A percentile compares a stretch with the other conserved stretches of the same genome.
Conservation (phyloP, 2,113 vertebrate species). For the Anolis carolinensis region DNA sequence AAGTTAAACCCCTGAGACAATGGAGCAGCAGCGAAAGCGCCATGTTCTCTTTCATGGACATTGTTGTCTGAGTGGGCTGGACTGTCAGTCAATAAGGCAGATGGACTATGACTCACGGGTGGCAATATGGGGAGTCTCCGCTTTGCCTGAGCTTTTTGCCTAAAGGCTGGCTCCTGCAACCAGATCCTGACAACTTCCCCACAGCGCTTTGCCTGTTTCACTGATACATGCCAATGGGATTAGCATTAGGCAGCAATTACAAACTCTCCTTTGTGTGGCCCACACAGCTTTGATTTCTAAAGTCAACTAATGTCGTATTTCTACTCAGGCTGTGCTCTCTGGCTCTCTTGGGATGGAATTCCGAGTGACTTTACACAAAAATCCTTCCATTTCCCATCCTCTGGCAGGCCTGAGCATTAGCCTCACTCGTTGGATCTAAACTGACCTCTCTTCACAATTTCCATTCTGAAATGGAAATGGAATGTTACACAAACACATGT, state of each 20-base stretch:
- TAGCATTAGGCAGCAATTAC: slow-evolving; percentile 76
- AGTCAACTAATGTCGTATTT: slow-evolving; percentile 65
- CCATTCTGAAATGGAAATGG: background rate
- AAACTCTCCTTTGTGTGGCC: slow-evolving; percentile 64
- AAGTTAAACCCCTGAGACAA: slow-evolving; percentile 77
- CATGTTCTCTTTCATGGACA: slow-evolving; percentile 71
- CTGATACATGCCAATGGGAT: slow-evolving; percentile 70
- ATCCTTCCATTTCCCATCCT: background rate
- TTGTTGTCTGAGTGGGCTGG: slow-evolving; percentile 64
- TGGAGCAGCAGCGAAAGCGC: slow-evolving; percentile 61
- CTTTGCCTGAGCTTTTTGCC: slow-evolving; percentile 73
- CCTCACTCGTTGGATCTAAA: background rate
- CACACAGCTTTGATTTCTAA: slow-evolving; percentile 67
- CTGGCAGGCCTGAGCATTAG: background rate
- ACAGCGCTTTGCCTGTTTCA: slow-evolving; percentile 58
- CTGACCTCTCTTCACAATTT: background rate
- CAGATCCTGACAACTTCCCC: slow-evolving; percentile 66
- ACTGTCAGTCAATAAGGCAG: slow-evolving; percentile 76
- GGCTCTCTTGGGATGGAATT: slow-evolving; percentile 32
- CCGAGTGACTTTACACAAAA: background rate
- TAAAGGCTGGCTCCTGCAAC: slow-evolving; percentile 68
- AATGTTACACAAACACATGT: background rate
- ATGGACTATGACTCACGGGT: slow-evolving; percentile 77
- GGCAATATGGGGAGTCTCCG: slow-evolving; percentile 66
- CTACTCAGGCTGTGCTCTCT: slow-evolving; percentile 40